Percentiles rank a stretch among this genome's conserved stretches.
These are phyloP conservation scores for Tretioscincus oriximinensis DNA, from an alignment of 2,113 vertebrate species.

Conservation along the genomic window DNA sequence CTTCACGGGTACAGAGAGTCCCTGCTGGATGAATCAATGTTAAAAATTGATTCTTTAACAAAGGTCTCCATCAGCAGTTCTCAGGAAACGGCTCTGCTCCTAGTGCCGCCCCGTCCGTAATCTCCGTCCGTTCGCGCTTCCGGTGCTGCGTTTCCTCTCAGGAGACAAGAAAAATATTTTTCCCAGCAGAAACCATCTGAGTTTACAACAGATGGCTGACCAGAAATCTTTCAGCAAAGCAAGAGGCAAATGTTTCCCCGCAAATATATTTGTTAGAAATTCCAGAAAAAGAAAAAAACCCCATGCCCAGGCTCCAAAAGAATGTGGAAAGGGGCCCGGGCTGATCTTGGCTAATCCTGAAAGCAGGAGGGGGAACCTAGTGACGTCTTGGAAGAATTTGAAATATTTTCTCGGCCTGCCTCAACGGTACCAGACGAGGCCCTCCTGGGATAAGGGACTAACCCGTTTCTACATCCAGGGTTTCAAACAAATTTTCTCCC, in stretches of 20 bases:
- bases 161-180: background rate
- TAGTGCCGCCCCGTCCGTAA: background rate
- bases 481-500: no score
- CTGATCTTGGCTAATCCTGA: background rate
- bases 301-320: background rate
- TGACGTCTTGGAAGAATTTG: background rate
- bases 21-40: background rate
- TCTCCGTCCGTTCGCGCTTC: background rate
- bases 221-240: background rate
- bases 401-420: slow-evolving; percentile 4
- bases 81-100: background rate
- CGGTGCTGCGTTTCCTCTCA: slow-evolving; percentile 1
- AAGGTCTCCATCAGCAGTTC: background rate
- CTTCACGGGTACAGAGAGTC: no score
- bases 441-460: background rate
- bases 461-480: background rate
- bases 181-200: background rate
- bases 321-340: no score
- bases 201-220: background rate
- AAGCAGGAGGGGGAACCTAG: background rate
- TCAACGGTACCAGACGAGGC: background rate
- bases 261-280: background rate
- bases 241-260: background rate
- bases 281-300: background rate
- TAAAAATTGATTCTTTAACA: background rate